These are phyloP conservation scores for Cheilosia pagana DNA, from an alignment of 2,888 invertebrate species.

Conservation along the genomic window DNA sequence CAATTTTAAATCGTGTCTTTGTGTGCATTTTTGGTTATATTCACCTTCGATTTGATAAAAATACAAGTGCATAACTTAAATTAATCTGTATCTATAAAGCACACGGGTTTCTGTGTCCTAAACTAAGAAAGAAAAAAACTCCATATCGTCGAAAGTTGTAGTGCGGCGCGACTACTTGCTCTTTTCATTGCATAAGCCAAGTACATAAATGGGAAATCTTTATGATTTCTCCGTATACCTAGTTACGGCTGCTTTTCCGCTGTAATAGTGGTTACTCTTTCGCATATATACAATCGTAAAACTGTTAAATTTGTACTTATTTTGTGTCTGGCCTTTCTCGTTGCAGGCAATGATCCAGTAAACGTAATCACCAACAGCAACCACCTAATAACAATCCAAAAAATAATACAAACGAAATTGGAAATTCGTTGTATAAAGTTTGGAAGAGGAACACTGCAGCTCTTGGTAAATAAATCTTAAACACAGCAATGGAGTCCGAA, in stretches of 20 bases:
- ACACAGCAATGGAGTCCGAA: constrained; percentile 74
- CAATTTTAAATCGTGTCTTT: no score
- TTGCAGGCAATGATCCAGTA: constrained; percentile 61
- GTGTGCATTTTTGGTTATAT: constrained; percentile 1
- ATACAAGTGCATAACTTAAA: no score
- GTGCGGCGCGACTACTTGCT: neutral
- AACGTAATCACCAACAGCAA: constrained; percentile 32
- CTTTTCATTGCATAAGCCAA: neutral
- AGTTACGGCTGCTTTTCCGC: neutral
- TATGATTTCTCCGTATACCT: neutral
- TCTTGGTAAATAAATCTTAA: neutral
- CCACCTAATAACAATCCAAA: constrained; percentile 1
- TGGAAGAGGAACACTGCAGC: neutral
- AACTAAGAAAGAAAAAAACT: neutral
- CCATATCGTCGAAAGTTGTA: neutral
- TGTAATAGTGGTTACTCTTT: neutral
- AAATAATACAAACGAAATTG: constrained; percentile 3
- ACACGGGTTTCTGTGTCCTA: neutral
- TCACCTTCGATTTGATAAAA: no score
- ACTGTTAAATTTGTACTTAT: neutral
- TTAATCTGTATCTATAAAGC: no score
- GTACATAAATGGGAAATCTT: neutral
- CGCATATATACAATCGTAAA: neutral
- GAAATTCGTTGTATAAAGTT: neutral
- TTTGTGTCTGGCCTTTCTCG: constrained; percentile 18